Percentiles rank a stretch among this genome's conserved stretches.
Conservation (phyloP, 2,113 vertebrate genomes). For the Halcyon senegalensis region DNA sequence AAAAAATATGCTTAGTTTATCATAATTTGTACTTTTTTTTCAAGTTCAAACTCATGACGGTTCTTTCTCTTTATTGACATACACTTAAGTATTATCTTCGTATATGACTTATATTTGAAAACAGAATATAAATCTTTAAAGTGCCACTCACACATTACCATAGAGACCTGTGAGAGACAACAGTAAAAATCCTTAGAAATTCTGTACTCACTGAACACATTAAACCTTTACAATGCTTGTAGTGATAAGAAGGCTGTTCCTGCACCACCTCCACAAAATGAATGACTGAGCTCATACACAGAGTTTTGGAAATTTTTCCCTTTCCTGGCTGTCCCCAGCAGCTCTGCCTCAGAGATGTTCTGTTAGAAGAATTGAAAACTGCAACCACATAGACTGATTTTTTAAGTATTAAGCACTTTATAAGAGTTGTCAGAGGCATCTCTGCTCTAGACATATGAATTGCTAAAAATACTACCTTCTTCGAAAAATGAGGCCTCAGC, state of each 20-base stretch:
- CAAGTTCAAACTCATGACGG: accelerated
- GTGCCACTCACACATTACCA: not conserved
- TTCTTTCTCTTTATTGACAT: not conserved
- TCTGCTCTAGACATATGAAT: not conserved
- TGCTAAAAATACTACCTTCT: constrained; percentile 24
- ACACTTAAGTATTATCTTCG: not conserved
- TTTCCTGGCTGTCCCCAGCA: not conserved
- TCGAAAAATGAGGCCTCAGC: constrained; percentile 6
- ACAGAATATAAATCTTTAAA: not conserved
- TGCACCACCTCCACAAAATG: not conserved
- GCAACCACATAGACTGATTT: not conserved
- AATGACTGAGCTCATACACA: not conserved
- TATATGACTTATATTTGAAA: not conserved
- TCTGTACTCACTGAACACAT: not conserved
- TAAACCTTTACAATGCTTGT: not conserved
- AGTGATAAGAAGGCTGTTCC: not conserved
- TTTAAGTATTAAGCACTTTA: not conserved
- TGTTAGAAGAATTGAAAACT: not conserved
- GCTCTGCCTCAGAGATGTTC: not conserved
- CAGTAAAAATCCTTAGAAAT: not conserved
- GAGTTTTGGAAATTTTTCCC: not conserved
- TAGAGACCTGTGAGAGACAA: not conserved
- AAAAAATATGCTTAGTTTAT: not conserved
- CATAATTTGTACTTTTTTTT: not conserved
- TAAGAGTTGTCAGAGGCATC: not conserved